Evolutionary conservation across 2,888 invertebrate species (phyloP), one percentile per base, ranked within the genome.

Genomic region (Teleiodes luculella): DNA sequence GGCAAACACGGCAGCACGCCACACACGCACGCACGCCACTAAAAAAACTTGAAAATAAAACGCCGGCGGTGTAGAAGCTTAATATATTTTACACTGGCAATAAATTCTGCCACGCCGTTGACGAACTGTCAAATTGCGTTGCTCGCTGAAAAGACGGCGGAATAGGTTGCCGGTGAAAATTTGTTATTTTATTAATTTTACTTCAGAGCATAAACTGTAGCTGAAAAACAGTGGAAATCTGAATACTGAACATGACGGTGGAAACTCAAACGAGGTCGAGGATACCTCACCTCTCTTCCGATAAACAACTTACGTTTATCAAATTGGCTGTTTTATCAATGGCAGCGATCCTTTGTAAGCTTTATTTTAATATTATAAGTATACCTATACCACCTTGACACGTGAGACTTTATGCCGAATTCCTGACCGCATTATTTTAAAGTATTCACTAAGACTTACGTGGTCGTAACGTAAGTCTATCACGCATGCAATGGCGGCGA

Each of bases 281-380:
- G 78, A 68, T 86, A 59, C 78, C 78, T 59, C 81, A 86, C 64
- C 78, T 88, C 37, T 79, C 89, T 54, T 85, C 90, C 54, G 89
- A 88, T 70, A 90, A 90, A 79, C 89, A 90, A 73, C 83, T 90
- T 67, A 90, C 90, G 60, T 89, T 90, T 64, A 79, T 90, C 73
- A 90, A 97, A 79, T 87, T 98, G 72, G 93, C 95, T 64, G 96
- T 98, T 78, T 91, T 98, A 66, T 94, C 98, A 51, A 92, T 97
- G 80, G 98, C 97, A 68, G 96, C 96, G 54, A 94, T 98, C 76
- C 90, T 98, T 71, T 97, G 98, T 98, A 92, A 94, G 96, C 94
- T 74, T 62, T 62, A 55, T 56, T 49, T 53, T 31, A 13, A 18
- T 35, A 35, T 58, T 54, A 18, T 54, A n/a, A 30, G 28, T n/a